Evolutionary conservation across 2,888 invertebrate species (phyloP), one percentile per base, ranked within the genome.

Genomic region (Syrista parreyssii): DNA sequence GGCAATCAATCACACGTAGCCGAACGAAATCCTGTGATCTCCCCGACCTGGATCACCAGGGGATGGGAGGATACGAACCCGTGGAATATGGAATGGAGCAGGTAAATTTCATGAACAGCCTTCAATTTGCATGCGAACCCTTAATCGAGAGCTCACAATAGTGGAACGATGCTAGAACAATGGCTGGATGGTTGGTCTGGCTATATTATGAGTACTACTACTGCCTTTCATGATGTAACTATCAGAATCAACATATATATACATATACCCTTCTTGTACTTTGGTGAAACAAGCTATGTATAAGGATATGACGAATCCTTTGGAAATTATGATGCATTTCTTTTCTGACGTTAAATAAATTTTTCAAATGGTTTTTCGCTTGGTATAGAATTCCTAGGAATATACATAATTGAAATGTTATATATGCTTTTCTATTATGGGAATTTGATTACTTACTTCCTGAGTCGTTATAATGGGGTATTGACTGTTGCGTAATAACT

Each of bases 1-100:
- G 83, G 84, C 84, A 88, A 89, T 89, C 88, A 86, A 89, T 89
- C 88, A 86, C 85, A 78, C 75, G 79, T 81, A 83, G 82, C 82
- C 83, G 82, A 83, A 83, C 80, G 80, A 78, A 82, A 85, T 84
- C 80, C 78, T 76, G 74, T 75, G 79, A 81, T 75, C 77, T 77
- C 71, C 71, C 71, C 23, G 15, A 12, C 32, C 32, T 71, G 33
- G 32, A 71, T 71, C 15, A 71, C 32, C 55, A 9, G 23, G 9
- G 55, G 9, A 55, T 23, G 55, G 6, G 23, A 55, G 15, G 55
- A 55, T 55, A 2, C 23, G 23, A 55, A 55, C 55, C 23, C 9
- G 55, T 23, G 55, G 23, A 55, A 23, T 55, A 23, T 55, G 55
- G 9, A 55, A 55, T 55, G 55, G 55, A 55, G 9, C 55, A 55